Percentiles rank a stretch among this genome's conserved stretches.
Conservation (phyloP, 1,140 invertebrate species). For the Triops longicaudatus region DNA sequence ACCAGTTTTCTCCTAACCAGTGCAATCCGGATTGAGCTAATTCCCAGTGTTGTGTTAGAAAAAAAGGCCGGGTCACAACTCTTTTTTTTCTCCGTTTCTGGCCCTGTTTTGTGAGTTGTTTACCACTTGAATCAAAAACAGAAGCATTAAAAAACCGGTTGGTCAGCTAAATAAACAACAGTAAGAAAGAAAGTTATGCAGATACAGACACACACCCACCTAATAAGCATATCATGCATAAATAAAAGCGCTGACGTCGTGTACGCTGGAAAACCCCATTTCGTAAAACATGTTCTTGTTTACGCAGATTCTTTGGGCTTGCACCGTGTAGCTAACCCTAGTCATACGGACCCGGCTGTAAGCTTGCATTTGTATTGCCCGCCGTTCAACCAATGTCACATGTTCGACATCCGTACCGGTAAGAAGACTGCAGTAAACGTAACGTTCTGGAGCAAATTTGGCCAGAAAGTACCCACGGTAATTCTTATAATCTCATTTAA, state of each 20-base stretch:
- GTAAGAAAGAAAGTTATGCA: neutral
- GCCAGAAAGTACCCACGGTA: conserved; percentile 39
- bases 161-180: neutral
- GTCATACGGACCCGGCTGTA: conserved; percentile 74
- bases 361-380: conserved; percentile 95
- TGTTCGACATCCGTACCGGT: conserved; percentile 87
- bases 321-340: conserved; percentile 92
- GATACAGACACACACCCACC: neutral
- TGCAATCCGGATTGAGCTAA: neutral
- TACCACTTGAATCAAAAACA: neutral
- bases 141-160: neutral
- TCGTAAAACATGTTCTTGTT: neutral
- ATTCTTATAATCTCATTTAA: neutral
- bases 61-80: neutral
- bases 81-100: neutral
- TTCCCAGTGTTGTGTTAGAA: neutral
- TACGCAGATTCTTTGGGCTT: conserved; percentile 78
- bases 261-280: no score
- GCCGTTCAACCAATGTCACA: conserved; percentile 76
- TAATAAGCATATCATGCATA: neutral
- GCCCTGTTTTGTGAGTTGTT: neutral
- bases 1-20: neutral
- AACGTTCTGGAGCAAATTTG: conserved; percentile 87
- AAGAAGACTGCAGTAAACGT: conserved; percentile 57
- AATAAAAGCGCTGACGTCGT: no score